Conservation (phyloP, 64 coral and sea anemone genomes). For the Pocillopora damicornis region DNA sequence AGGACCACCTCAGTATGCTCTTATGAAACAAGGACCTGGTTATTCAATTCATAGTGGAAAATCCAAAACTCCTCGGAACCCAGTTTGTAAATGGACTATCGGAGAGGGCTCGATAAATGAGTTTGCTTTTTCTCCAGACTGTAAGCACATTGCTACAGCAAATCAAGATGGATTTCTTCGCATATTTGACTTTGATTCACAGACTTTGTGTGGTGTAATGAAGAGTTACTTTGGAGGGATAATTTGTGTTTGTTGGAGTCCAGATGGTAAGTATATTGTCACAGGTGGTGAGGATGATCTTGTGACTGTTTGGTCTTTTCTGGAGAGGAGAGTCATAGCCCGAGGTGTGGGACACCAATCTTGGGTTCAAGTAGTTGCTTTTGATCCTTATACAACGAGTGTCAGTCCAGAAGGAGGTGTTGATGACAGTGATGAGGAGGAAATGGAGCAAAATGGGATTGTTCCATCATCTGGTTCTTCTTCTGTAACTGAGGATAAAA, state of each 20-base stretch:
- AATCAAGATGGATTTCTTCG: constrained; percentile 92
- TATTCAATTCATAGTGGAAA: constrained; percentile 88
- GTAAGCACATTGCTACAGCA: constrained; percentile 93
- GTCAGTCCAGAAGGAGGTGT: constrained; percentile 73
- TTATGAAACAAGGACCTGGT: constrained; percentile 97
- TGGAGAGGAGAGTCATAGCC: constrained; percentile 82
- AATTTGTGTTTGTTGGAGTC: constrained; percentile 97
- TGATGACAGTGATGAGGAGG: constrained; percentile 97
- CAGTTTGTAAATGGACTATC: constrained; percentile 97
- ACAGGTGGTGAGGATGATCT: constrained; percentile 94
- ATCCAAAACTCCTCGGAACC: constrained; percentile 89
- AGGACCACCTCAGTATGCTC: constrained; percentile 67
- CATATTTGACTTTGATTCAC: constrained; percentile 97
- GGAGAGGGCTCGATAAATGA: constrained; percentile 87
- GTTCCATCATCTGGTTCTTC: constrained; percentile 28
- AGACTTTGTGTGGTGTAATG: constrained; percentile 95
- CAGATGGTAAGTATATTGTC: constrained; percentile 97
- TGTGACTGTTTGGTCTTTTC: constrained; percentile 93
- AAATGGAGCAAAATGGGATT: constrained; percentile 76
- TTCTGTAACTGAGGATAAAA: constrained; percentile 58
- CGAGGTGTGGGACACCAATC: constrained; percentile 88
- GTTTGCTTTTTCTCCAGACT: constrained; percentile 98
- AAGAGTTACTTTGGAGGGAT: constrained; percentile 97
- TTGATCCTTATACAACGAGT: constrained; percentile 97
- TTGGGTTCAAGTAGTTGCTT: constrained; percentile 93